phyloP scores from a whole-genome alignment of 1,140 invertebrate genomes.

The Dermatophagoides farinae region DNA sequence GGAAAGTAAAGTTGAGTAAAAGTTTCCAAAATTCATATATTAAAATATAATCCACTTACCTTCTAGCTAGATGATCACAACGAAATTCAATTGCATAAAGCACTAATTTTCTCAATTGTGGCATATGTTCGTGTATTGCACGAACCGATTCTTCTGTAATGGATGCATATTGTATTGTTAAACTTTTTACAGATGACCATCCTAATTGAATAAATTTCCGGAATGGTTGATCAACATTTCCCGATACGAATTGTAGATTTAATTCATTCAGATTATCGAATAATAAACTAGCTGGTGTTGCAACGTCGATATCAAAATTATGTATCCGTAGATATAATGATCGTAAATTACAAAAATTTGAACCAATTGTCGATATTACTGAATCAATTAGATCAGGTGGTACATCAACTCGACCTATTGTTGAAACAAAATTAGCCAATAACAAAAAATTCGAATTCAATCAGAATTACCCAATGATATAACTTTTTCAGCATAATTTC shows the following conservation, averaged over 20 bases:
- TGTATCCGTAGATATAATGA: neutral
- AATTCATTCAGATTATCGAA: constrained; percentile 6
- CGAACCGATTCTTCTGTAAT: constrained; percentile 1
- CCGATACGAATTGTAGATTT: constrained; percentile 4
- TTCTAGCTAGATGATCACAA: constrained; percentile 5
- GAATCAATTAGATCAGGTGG: constrained; percentile 9
- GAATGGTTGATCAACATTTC: constrained; percentile 7
- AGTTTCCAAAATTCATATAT: neutral
- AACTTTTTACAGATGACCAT: neutral
- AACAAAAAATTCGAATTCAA: neutral
- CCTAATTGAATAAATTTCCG: constrained; percentile 4
- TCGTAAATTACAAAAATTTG: constrained; percentile 8
- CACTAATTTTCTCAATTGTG: constrained; percentile 2
- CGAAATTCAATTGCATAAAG: constrained; percentile 3
- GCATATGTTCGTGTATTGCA: neutral
- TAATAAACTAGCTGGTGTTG: constrained; percentile 5
- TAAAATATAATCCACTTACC: neutral
- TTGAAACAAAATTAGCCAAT: neutral
- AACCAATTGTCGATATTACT: constrained; percentile 9
- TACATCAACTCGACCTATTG: constrained; percentile 4
- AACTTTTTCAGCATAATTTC: constrained; percentile 12
- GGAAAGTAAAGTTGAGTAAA: neutral
- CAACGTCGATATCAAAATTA: constrained; percentile 5
- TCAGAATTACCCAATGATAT: neutral
- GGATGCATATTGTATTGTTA: constrained; percentile 8